These are phyloP conservation scores for Gambusia affinis DNA, from an alignment of 2,113 vertebrate genomes.

Conservation along the genomic window DNA sequence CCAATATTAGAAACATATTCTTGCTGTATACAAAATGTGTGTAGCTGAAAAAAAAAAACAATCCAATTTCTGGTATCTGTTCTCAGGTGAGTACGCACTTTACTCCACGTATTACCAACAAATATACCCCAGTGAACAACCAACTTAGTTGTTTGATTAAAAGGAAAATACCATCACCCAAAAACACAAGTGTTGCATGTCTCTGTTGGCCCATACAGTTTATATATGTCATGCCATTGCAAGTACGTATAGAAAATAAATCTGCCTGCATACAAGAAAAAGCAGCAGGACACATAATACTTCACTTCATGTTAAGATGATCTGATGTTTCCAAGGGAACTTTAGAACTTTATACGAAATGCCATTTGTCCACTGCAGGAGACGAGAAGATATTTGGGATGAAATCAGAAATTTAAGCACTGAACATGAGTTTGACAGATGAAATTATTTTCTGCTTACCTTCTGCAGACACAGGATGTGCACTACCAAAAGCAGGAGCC, in stretches of 20 bases:
- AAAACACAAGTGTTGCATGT: slow-evolving; percentile 12
- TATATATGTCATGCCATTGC: slow-evolving; percentile 9
- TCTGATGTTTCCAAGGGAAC: slow-evolving; percentile 23
- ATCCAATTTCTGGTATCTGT: neutral
- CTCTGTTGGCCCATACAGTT: neutral
- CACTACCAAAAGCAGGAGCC: slow-evolving; percentile 72
- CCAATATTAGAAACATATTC: slow-evolving; percentile 22
- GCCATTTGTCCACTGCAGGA: slow-evolving; percentile 80
- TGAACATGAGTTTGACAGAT: neutral
- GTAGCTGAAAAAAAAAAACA: neutral
- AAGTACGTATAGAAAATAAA: slow-evolving; percentile 30
- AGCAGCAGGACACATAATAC: slow-evolving; percentile 6
- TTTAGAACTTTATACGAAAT: slow-evolving; percentile 69
- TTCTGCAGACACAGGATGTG: slow-evolving; percentile 73
- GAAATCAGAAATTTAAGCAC: neutral
- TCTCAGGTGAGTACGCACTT: slow-evolving; percentile 4
- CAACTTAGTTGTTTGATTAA: slow-evolving; percentile 2
- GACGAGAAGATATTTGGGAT: slow-evolving; percentile 23
- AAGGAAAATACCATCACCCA: neutral
- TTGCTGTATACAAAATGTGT: slow-evolving; percentile 21
- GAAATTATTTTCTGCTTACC: slow-evolving; percentile 72
- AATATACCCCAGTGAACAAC: neutral
- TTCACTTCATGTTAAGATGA: neutral
- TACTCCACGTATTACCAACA: neutral
- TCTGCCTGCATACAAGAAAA: neutral